Conservation (phyloP, 2,113 vertebrate species). For the Sarotherodon lohbergeri region DNA sequence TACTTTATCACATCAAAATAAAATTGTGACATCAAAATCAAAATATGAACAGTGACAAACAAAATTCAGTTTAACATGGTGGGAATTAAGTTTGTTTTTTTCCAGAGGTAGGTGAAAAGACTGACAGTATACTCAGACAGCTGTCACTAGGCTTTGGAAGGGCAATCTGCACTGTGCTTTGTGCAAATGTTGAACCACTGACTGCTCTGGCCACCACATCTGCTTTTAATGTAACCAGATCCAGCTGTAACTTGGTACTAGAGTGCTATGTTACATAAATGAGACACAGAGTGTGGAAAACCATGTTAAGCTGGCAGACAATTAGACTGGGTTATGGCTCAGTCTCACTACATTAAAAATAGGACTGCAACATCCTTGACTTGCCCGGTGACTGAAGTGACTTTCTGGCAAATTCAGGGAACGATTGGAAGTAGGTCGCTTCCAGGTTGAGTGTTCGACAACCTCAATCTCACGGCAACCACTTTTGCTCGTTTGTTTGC, state of each 20-base stretch:
- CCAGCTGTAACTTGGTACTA: neutral
- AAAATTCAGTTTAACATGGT: neutral
- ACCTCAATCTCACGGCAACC: neutral
- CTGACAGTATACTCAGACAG: neutral
- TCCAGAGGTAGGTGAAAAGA: neutral
- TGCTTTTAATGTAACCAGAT: neutral
- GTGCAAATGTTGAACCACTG: neutral
- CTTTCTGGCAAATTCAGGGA: neutral
- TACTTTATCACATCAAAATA: neutral
- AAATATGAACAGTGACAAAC: neutral
- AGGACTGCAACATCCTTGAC: neutral
- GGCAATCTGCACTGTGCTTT: neutral
- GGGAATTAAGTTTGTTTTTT: neutral
- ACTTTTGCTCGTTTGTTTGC: neutral
- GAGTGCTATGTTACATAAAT: neutral
- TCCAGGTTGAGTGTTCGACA: neutral
- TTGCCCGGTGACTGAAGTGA: neutral
- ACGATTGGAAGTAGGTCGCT: neutral
- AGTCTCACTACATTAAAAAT: neutral
- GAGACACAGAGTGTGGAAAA: neutral
- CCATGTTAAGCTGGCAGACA: neutral
- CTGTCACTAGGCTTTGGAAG: neutral
- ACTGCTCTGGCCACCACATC: neutral
- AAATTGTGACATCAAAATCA: neutral
- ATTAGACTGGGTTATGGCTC: neutral